Evolutionary conservation across 2,113 vertebrate species (phyloP), one percentile per base, ranked within the genome.

Genomic region (Melanerpes formicivorus): DNA sequence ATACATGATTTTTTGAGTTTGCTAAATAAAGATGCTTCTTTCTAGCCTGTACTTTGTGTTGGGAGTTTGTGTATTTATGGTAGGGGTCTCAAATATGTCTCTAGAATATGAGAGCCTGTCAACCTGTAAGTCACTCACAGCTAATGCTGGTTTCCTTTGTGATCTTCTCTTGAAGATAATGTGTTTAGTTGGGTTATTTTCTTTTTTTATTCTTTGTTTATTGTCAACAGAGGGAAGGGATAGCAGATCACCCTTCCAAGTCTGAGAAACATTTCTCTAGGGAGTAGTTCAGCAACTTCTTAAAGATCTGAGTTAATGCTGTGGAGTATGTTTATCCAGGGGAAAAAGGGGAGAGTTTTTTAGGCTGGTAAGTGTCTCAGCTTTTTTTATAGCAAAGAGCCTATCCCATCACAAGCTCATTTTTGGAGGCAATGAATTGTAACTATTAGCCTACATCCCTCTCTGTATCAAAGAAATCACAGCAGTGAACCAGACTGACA

Each of bases 401-500:
- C 14, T 32, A 8, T 52, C 11, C 10, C 10, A 27, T 59, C 27
- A 7, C 27, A 55, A n/a, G 22, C 32, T 66, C 40, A 9, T 74
- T 91, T 90, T 48, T 46, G 50, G 16, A 15, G 5, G 7, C 71
- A 34, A 52, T 59, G 6, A 58, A 4, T 78, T 74, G 4, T 87
- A 78, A 70, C n/a, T 40, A 14, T 32, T 78, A 5, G 1, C 9
- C 8, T 76, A 42, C 34, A 44, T 65, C 29, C 14, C 40, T 78
- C 9, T 12, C 34, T 13, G 7, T 27, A 77, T 82, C 67, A 91
- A 76, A 95, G 69, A 62, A 34, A 25, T 77, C 29, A 32, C 74
- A 84, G 29, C 48, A 78, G 50, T 88, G 95, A 95, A 88, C 93
- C 69, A 88, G 65, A 50, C 30, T 81, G 15, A 15, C 78, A 83